Evolutionary conservation across 2,113 vertebrate genomes (phyloP), one percentile per base, ranked within the genome.

Genomic region (Centropristis striata): DNA sequence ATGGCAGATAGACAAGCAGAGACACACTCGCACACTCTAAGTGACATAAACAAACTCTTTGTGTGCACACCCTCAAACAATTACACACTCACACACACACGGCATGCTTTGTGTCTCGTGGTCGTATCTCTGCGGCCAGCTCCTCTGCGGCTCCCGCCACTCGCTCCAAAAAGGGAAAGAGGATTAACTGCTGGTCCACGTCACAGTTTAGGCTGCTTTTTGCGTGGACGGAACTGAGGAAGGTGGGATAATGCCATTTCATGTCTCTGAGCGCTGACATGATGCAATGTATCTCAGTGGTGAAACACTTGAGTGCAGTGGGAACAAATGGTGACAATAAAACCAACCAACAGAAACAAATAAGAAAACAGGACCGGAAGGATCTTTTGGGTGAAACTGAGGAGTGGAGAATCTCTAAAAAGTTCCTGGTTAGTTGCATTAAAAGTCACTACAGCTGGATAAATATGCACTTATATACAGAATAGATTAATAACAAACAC

Each of bases 61-160:
- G 70, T 86, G 78, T 86, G 68, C 44, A 75, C 71, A 67, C 58
- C 42, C 71, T 86, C 61, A 85, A 67, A 89, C 83, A 84, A 78
- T 81, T 60, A 71, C 67, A 60, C 64, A 51, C 53, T 50, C 51
- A 67, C 70, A 77, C 41, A 83, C 80, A 84, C 57, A 74, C 67
- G 46, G 83, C 65, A 78, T 49, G 86, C 81, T 89, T 85, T 85
- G 81, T 89, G 63, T 90, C 92, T 91, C 69, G 75, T 80, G 85
- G 90, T 80, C 83, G 86, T 95, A 95, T 95, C 94, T 90, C 86
- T 78, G 81, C 16, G 88, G 77, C 93, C 94, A 95, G 93, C 90
- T 80, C 86, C 85, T 86, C 88, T 71, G 78, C 39, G 32, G 87
- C 91, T 91, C 87, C 86, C 57, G 87, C 91, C 90, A 92, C 86